Conservation (phyloP, 2,888 invertebrate species). For the Lasius platythorax region DNA sequence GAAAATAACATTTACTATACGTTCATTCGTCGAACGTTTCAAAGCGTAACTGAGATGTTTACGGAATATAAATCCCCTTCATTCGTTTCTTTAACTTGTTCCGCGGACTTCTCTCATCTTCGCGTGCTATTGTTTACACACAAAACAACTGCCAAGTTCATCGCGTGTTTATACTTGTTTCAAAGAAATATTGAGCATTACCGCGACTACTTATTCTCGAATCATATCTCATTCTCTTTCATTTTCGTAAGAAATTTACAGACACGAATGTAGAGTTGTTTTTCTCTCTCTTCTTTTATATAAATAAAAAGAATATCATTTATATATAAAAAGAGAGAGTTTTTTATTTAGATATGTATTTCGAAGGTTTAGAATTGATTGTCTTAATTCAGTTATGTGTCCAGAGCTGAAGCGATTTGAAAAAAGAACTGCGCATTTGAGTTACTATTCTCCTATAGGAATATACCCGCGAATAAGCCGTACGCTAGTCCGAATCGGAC, state of each 20-base stretch:
- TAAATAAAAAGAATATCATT: not conserved
- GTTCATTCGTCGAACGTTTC: not conserved
- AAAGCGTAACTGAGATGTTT: not conserved
- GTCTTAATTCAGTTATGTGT: not conserved
- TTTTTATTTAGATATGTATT: not conserved
- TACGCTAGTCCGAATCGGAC: not conserved
- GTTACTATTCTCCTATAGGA: not conserved
- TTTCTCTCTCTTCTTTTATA: not conserved
- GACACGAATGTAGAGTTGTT: not conserved
- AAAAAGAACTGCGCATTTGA: not conserved
- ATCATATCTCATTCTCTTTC: not conserved
- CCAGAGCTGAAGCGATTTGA: not conserved
- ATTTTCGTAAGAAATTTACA: not conserved
- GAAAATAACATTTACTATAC: not conserved
- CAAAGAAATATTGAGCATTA: constrained; percentile 38
- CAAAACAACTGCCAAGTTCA: constrained; percentile 43
- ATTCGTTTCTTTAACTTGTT: constrained; percentile 41
- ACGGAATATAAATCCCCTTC: constrained; percentile 36
- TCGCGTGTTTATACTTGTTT: constrained; percentile 43
- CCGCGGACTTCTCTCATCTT: constrained; percentile 16
- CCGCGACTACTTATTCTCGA: not conserved
- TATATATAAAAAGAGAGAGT: not conserved
- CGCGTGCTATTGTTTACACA: constrained; percentile 39
- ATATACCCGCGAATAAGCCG: constrained; percentile 7
- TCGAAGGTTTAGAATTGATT: not conserved